Base-by-base conservation (phyloP, 2,888 invertebrate genomes). In the Bruchidius siliquastri region DNA sequence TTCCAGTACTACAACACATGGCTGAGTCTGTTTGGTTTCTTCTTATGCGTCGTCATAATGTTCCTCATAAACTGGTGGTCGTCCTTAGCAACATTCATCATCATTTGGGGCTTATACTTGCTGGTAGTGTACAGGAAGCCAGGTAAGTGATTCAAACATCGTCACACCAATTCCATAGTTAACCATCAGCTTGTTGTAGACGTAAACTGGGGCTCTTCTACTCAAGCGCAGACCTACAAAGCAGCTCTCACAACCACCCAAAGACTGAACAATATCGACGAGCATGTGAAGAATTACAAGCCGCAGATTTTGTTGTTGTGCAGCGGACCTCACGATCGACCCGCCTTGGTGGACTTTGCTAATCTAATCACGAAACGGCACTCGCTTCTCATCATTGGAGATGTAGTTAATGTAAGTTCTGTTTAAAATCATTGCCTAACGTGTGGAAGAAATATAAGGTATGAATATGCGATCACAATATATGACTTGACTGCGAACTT, bases 161-260 rank as follows among this genome's bases (percentile, higher is more conserved):
- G 49, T 49, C 6, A 8, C 3, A 49, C 4, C 3, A 30, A 30
- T 30, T 30, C 30, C 8, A 30, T 26, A 26, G 26, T 26, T 49
- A 49, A 49, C 18, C 49, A 49, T 49, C 13, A 49, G 8, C 13
- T 67, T 30, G 49, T 22, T 26, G 20, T 80, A 91, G 95, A 98
- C 84, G 97, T 97, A 1, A 98, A 98, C 87, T 98, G 98, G 98
- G 98, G 98, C 22, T 96, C 97, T 74, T 96, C 97, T 8, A 96
- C 97, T 0, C 98, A 98, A 86, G 98, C 98, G 0, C 98, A 98
- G 87, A 96, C 93, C 49, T 98, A 98, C 87, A 97, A 96, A 86
- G 94, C 94, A 13, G 97, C 98, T 0, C 86, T 99, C 2, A 92
- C 93, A 13, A 93, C 95, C 20, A 94, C 96, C 0, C 93, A 96